phyloP scores from a whole-genome alignment of 1,140 invertebrate genomes.

The Cydia amplana region DNA sequence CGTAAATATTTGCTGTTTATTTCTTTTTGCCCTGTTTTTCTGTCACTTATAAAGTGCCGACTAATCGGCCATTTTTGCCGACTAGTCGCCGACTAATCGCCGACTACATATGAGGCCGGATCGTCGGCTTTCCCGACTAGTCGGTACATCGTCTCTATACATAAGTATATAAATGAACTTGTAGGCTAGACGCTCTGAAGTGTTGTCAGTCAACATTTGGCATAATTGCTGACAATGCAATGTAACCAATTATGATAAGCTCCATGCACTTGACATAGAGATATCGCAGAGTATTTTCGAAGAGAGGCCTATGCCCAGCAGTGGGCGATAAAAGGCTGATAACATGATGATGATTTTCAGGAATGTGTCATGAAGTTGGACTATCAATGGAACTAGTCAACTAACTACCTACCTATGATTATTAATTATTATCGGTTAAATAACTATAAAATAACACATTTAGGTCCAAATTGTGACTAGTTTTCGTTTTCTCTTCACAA shows the following conservation, averaged over 20 bases:
- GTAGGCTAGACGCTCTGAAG: slow-evolving; percentile 20
- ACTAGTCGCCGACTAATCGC: no score
- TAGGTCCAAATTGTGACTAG: not conserved
- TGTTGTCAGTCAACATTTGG: slow-evolving; percentile 22
- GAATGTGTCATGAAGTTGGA: not conserved
- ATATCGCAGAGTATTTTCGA: not conserved
- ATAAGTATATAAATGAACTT: not conserved
- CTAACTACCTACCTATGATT: not conserved
- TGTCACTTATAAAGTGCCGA: no score
- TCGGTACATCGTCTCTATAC: no score
- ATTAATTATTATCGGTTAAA: not conserved
- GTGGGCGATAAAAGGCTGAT: no score
- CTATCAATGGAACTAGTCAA: not conserved
- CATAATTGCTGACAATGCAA: slow-evolving; percentile 28
- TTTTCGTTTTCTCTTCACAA: not conserved
- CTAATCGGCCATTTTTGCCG: no score
- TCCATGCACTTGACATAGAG: not conserved
- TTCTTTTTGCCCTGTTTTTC: no score
- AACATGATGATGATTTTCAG: no score
- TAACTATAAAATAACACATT: not conserved
- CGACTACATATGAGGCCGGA: no score
- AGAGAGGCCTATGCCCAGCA: no score
- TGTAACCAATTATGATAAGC: slow-evolving; percentile 29
- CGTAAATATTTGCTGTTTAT: no score
- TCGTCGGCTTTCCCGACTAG: no score